Evolutionary conservation across 1,140 invertebrate genomes (phyloP).

Genomic region (honey bee (Apis mellifera)): Amel_HAv3.1 CM009939.2:9619001-9619500

Average conservation of each 20-base stretch:
- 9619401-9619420: slow-evolving; percentile 40
- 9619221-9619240: background rate
- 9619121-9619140: background rate
- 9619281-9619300: background rate
- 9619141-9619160: background rate
- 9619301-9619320: background rate
- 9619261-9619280: background rate
- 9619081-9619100: background rate
- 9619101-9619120: background rate
- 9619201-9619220: background rate
- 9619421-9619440: slow-evolving; percentile 11
- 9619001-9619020: too few relatives aligned
- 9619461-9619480: background rate
- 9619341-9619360: background rate
- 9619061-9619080: background rate
- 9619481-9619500: slow-evolving; percentile 5
- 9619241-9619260: background rate
- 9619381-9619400: too few relatives aligned
- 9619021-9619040: background rate
- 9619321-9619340: slow-evolving; percentile 27
- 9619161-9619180: slow-evolving; percentile 10
- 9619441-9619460: slow-evolving; percentile 28
- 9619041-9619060: background rate
- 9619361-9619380: slow-evolving; percentile 9
- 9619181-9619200: background rate